These are phyloP conservation scores for Podarcis muralis DNA, from an alignment of 2,113 vertebrate species.

Conservation along the genomic window DNA sequence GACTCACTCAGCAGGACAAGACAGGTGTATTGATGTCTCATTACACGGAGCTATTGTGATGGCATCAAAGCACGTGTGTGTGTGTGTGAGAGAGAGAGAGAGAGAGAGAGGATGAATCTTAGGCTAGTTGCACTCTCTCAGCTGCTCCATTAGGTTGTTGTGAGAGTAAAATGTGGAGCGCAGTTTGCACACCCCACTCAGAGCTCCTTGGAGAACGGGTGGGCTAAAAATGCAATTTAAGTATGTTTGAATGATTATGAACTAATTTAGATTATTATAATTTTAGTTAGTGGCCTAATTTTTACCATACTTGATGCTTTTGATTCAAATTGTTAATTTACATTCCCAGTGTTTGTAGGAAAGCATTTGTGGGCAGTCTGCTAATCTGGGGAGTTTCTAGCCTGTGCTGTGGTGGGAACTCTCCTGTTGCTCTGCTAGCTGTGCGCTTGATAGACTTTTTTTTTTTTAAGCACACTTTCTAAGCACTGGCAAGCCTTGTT, in stretches of 20 bases:
- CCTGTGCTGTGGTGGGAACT: constrained; percentile 23
- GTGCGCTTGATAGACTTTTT: neutral
- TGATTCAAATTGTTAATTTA: neutral
- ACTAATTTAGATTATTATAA: neutral
- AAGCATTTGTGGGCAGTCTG: neutral
- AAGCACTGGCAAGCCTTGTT: neutral
- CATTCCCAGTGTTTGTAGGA: neutral
- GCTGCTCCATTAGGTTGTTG: too few relatives aligned
- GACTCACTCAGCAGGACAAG: neutral
- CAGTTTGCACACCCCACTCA: too few relatives aligned
- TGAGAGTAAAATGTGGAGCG: too few relatives aligned
- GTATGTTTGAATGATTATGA: neutral
- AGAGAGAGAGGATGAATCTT: too few relatives aligned
- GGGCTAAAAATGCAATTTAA: neutral
- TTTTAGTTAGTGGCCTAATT: neutral
- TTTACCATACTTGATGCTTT: neutral
- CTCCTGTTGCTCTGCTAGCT: neutral
- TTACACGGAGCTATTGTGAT: neutral
- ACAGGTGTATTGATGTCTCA: neutral
- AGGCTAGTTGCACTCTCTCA: too few relatives aligned
- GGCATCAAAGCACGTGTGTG: neutral
- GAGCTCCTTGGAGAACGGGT: neutral
- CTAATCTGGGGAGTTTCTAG: neutral
- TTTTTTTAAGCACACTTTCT: neutral
- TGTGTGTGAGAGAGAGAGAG: too few relatives aligned